These are phyloP conservation scores for Antechinus stuartii DNA, from an alignment of 2,113 vertebrate genomes.

Conservation along the genomic window DNA sequence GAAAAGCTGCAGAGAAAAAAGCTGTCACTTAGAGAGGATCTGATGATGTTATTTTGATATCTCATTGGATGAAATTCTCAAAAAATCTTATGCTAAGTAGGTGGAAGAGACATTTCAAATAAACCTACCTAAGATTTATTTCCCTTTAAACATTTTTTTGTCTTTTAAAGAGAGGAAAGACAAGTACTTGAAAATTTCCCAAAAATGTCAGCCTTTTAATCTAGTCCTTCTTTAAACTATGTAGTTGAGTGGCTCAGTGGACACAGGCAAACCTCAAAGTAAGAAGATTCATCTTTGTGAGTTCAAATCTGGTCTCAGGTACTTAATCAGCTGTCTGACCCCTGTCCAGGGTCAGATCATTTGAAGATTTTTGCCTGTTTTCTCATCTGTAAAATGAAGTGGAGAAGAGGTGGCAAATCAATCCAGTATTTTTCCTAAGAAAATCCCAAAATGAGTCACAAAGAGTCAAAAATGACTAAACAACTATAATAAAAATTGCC, in stretches of 20 bases:
- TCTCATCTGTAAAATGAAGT: neutral
- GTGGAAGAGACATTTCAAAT: slow-evolving; percentile 15
- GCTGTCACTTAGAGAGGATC: neutral
- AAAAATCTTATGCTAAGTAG: neutral
- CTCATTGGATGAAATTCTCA: neutral
- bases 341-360: neutral
- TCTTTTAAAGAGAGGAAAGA: slow-evolving; percentile 18
- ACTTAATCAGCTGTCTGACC: neutral
- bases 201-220: neutral
- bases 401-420: neutral
- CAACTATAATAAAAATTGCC: neutral
- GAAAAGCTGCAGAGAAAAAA: slow-evolving; percentile 20
- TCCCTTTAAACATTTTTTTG: slow-evolving; percentile 47
- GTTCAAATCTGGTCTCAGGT: neutral
- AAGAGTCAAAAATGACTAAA: neutral
- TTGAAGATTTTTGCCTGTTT: neutral
- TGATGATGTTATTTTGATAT: slow-evolving; percentile 27
- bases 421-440: neutral
- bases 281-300: neutral
- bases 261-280: neutral
- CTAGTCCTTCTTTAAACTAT: neutral
- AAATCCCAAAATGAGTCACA: neutral
- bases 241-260: neutral
- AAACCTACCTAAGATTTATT: slow-evolving; percentile 25
- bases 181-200: slow-evolving; percentile 17